Base-by-base conservation (phyloP, 2,888 invertebrate genomes). In the Microdon myrmicae region DNA sequence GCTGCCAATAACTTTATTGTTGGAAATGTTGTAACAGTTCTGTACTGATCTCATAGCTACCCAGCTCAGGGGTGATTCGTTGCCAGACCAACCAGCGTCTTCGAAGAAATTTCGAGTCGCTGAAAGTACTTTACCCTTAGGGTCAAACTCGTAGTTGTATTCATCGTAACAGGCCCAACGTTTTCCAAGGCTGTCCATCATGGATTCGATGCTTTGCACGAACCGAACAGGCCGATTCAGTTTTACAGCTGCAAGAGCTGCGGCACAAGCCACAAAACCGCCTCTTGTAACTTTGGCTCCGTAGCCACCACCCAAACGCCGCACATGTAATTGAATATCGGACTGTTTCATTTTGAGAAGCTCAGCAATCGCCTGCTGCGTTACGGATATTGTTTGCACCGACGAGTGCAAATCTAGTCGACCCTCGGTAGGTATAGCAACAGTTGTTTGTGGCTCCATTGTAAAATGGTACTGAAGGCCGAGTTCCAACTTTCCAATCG, bases 251-350 rank as follows among this genome's bases (percentile, higher is more conserved):
- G 87, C 92, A 6, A 94, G 72, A 0, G 90, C 87, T 53, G 89
- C 86, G 0, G 89, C 88, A 16, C 85, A 82, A 0, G 88, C 83
- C 0, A 86, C 74, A 7, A 84, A 80, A 7, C 81, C 77, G 3
- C 84, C 77, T 3, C 91, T 83, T 0, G 85, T 83, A 39, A 91
- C 86, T 39, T 94, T 95, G 0, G 83, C 85, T 0, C 94, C 94
- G 73, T 89, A 95, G 0, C 82, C 90, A 8, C 94, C 94, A 2
- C 94, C 94, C 3, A 93, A 69, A 28, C 93, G 85, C 4, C 86
- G 83, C 0, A 91, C 88, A 31, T 81, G 79, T 1, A 93, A 80
- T 59, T 89, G 86, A 8, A 93, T 83, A 35, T 91, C 84, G 71
- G 88, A 87, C 45, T 83, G 78, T 8, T 83, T 83, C 9, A 87